Percentiles rank a stretch among this genome's conserved stretches.
Evolutionary conservation across 2,113 vertebrate species (phyloP).

Genomic region (Grammomys surdaster): DNA sequence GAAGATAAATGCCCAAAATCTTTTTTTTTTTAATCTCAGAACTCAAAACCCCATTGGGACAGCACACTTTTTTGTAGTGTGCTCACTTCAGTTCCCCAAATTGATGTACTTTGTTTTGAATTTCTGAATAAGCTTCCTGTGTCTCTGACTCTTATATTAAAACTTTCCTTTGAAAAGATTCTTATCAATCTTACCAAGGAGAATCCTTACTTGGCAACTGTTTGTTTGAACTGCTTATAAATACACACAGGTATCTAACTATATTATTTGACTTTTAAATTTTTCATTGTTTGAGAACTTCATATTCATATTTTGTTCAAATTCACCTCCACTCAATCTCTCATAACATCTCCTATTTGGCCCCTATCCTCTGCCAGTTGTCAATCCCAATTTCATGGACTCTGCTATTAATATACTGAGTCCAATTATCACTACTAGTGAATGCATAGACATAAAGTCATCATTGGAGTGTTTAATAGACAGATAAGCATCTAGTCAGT

Average conservation of each 20-base stretch:
- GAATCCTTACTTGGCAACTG: neutral
- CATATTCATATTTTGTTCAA: neutral
- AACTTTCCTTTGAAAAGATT: neutral
- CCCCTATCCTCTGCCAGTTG: neutral
- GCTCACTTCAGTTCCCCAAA: too few relatives aligned
- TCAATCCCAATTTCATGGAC: neutral
- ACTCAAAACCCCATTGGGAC: too few relatives aligned
- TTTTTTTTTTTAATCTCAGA: too few relatives aligned
- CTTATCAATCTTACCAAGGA: too few relatives aligned
- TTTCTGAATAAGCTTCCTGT: too few relatives aligned
- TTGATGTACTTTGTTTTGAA: too few relatives aligned
- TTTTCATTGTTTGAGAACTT: neutral
- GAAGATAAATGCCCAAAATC: too few relatives aligned
- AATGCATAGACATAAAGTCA: neutral
- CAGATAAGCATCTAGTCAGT: too few relatives aligned
- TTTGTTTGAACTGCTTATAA: neutral
- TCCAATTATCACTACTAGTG: neutral
- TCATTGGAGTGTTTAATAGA: neutral
- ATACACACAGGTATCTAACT: neutral
- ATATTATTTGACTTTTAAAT: neutral
- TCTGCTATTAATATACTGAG: neutral
- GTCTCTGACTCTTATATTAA: neutral
- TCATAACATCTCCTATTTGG: neutral
- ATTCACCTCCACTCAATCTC: neutral
- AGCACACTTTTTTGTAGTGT: too few relatives aligned